A percentile compares a stretch with the other conserved stretches of the same genome.
Evolutionary conservation across 2,797 vertebrate species (phyloP).

Genomic region (Corythornis leucogaster): DNA sequence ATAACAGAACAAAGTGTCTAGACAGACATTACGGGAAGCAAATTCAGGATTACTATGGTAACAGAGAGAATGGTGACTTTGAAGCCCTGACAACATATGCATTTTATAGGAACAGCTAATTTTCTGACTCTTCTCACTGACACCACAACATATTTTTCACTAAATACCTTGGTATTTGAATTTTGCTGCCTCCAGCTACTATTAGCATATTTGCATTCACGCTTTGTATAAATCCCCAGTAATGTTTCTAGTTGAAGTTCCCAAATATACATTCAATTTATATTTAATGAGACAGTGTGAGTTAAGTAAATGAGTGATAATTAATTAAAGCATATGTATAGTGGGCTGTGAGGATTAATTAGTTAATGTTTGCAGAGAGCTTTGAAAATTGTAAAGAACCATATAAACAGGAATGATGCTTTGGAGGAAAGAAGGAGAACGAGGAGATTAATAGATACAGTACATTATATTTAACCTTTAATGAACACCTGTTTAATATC

Average conservation of each 20-base stretch:
- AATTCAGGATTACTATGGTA: conserved; percentile 60
- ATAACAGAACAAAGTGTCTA: background rate
- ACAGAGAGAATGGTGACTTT: conserved; percentile 38
- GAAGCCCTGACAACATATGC: conserved; percentile 39
- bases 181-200: conserved; percentile 31
- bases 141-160: conserved; percentile 34
- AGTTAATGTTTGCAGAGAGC: conserved; percentile 28
- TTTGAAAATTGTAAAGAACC: conserved; percentile 1
- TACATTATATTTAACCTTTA: background rate
- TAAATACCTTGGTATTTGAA: conserved; percentile 52
- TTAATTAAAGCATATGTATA: conserved; percentile 63
- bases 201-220: conserved; percentile 53
- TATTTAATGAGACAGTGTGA: conserved; percentile 67
- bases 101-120: conserved; percentile 59
- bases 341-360: conserved; percentile 30
- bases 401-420: background rate
- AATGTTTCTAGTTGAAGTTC: conserved; percentile 63
- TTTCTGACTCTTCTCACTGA: conserved; percentile 37
- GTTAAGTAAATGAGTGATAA: conserved; percentile 58
- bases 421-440: background rate
- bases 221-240: conserved; percentile 46
- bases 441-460: background rate
- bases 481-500: background rate
- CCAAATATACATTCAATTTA: conserved; percentile 66
- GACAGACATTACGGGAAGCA: conserved; percentile 13